phyloP scores from a whole-genome alignment of 2,113 vertebrate species.

The Ochotona princeps region DNA sequence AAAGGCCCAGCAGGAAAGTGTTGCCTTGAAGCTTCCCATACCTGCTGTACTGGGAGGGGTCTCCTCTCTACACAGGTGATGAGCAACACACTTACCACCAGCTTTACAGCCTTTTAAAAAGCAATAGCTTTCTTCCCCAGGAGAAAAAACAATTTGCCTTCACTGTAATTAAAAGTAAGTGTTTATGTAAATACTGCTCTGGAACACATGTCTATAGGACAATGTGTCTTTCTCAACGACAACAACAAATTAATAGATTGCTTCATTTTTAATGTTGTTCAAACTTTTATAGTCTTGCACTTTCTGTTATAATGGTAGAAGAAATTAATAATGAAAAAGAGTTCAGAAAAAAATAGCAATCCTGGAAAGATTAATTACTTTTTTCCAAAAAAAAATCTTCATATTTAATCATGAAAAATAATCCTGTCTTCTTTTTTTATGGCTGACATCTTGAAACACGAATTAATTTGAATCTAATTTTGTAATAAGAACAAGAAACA shows the following conservation, averaged over 20 bases:
- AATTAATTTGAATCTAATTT: conserved; percentile 53
- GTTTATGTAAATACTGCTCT: conserved; percentile 68
- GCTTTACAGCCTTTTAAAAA: conserved; percentile 76
- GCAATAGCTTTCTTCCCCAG: conserved; percentile 54
- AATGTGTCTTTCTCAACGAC: conserved; percentile 61
- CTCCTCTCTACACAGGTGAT: neutral
- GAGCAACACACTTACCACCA: conserved; percentile 48
- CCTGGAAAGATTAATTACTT: neutral
- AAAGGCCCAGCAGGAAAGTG: neutral
- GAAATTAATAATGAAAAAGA: conserved; percentile 51
- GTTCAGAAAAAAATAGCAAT: conserved; percentile 51
- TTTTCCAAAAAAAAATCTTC: conserved; percentile 28
- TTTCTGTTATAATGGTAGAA: conserved; percentile 44
- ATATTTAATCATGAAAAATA: conserved; percentile 57
- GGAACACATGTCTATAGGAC: conserved; percentile 51
- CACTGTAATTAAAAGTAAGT: conserved; percentile 72
- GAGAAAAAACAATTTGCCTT: conserved; percentile 62
- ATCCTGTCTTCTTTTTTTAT: conserved; percentile 13
- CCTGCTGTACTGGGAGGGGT: fast-evolving
- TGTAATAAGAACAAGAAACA: neutral
- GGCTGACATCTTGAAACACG: conserved; percentile 33
- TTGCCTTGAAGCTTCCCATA: neutral
- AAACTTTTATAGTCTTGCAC: conserved; percentile 59
- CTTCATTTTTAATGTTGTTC: conserved; percentile 32
- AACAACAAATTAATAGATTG: conserved; percentile 67